Evolutionary conservation across 92 coral and sea anemone genomes (phyloP).

Genomic region (Epizoanthus scotinus): DNA sequence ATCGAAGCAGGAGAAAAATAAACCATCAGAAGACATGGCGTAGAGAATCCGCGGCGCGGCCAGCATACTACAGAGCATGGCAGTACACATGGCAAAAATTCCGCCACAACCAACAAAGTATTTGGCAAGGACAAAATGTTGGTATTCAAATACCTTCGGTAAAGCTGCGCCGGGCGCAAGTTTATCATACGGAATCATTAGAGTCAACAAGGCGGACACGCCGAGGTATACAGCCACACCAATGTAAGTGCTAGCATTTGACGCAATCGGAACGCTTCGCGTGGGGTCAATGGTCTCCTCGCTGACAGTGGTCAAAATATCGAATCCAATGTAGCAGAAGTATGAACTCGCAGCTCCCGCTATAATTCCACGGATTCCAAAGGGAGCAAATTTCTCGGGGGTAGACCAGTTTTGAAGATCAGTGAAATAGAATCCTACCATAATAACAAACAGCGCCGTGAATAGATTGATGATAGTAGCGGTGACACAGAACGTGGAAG

Average conservation of each 20-base stretch:
- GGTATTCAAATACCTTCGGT: conserved; percentile 70
- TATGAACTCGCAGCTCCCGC: conserved; percentile 78
- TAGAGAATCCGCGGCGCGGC: conserved; percentile 80
- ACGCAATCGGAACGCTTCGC: conserved; percentile 62
- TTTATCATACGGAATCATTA: conserved; percentile 76
- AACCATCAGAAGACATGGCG: conserved; percentile 83
- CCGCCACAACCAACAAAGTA: conserved; percentile 85
- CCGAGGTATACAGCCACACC: conserved; percentile 74
- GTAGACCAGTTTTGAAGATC: conserved; percentile 81
- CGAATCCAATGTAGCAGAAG: conserved; percentile 85
- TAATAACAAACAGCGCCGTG: conserved; percentile 59
- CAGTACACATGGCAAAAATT: conserved; percentile 75
- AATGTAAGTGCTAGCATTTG: conserved; percentile 71
- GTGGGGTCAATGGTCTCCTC: conserved; percentile 75
- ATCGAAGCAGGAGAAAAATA: conserved; percentile 61
- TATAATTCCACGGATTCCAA: conserved; percentile 77
- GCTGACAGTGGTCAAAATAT: conserved; percentile 76
- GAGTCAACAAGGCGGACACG: conserved; percentile 68
- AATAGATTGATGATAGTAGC: conserved; percentile 69
- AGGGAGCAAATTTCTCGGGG: conserved; percentile 76
- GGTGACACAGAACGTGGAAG: conserved; percentile 69
- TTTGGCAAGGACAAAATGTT: conserved; percentile 66
- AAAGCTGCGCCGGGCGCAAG: conserved; percentile 61
- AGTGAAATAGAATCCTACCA: conserved; percentile 76
- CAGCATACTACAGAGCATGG: conserved; percentile 61